phyloP scores from a whole-genome alignment of 1,140 invertebrate genomes.

The Hyphantria cunea region DNA sequence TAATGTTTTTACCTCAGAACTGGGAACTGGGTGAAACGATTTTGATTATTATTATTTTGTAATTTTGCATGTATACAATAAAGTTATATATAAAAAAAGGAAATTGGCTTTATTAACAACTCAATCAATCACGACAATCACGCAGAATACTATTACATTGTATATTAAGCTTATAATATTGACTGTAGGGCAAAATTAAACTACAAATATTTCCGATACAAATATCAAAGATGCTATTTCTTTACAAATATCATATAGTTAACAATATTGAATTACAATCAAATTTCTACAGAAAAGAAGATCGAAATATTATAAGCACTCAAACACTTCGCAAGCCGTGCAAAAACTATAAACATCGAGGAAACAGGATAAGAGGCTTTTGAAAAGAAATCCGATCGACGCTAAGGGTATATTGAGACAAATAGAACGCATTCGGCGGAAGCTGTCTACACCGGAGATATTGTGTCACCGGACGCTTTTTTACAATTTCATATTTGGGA shows the following conservation, averaged over 20 bases:
- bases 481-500: conserved; percentile 20
- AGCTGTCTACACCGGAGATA: conserved; percentile 28
- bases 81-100: too few species aligned
- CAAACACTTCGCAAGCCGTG: conserved; percentile 2
- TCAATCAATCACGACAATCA: neutral
- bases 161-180: neutral
- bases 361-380: conserved; percentile 58
- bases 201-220: too few species aligned
- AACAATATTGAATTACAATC: neutral
- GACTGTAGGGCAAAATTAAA: too few species aligned
- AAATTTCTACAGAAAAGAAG: neutral
- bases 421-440: conserved; percentile 44
- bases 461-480: conserved; percentile 7
- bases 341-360: conserved; percentile 26
- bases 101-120: too few species aligned
- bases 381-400: conserved; percentile 51
- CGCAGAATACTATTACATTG: too few species aligned
- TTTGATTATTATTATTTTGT: too few species aligned
- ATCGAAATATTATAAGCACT: conserved; percentile 1
- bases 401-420: conserved; percentile 52
- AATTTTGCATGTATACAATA: too few species aligned
- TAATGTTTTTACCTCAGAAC: too few species aligned
- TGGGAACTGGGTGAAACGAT: too few species aligned
- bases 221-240: too few species aligned
- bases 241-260: neutral